Base-by-base conservation (phyloP, 2,888 invertebrate genomes). In the Oscheius onirici region DNA sequence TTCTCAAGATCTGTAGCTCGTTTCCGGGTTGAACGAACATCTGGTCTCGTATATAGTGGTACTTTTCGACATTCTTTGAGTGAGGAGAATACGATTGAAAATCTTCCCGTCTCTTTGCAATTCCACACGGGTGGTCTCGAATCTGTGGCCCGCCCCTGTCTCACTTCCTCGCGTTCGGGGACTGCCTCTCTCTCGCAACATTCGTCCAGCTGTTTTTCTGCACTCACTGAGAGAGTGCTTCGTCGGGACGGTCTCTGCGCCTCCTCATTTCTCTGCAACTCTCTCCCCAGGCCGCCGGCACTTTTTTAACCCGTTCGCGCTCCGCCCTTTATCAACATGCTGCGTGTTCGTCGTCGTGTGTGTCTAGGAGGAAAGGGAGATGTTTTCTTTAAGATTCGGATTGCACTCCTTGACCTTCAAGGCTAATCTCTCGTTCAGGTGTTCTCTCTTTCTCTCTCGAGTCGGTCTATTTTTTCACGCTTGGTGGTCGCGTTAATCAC, bases 121-220 rank as follows among this genome's bases (percentile, higher is more conserved):
- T 60, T 60, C 44, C 60, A 20, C 13, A 41, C 22, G 41, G 60
- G 60, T 43, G 60, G 60, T 60, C 60, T 22, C 17, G 26, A 26
- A 11, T 20, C 54, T 24, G 24, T 26, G 20, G 17, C 15, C 17
- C 24, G 20, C 34, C 55, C 34, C n/a, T 55, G 41, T 34, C 17
- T 34, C 28, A 26, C 49, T 61, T 61, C 46, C 46, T 49, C 61
- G 61, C 41, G 26, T 24, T 20, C n/a, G 46, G 46, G 46, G 46
- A 17, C 46, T 22, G 54, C 54, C 54, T 34, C 60, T 26, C 46
- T 44, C 44, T 46, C 63, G 63, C 63, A 63, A 63, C 63, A 63
- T 63, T 63, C 63, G 63, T 46, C 63, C 63, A 63, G 63, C 52
- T 66, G 52, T 54, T 54, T 66, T 66, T 66, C 66, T 66, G 66